Evolutionary conservation across 2,113 vertebrate species (phyloP).

Genomic region (Paramormyrops kingsleyae): DNA sequence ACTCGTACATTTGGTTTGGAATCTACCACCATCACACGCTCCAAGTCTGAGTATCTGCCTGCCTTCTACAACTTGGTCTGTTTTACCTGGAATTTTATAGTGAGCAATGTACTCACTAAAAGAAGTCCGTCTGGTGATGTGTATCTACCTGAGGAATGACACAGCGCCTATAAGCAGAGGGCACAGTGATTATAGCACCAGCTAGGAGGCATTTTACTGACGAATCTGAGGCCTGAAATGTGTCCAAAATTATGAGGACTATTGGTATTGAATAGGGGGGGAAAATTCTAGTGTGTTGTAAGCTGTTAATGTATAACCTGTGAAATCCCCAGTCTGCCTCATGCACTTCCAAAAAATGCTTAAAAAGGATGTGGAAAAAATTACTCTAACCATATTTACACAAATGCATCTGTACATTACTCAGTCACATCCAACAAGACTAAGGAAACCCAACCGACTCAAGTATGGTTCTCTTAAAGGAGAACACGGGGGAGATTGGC

Average conservation of each 20-base stretch:
- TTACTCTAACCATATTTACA: conserved; percentile 12
- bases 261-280: conserved; percentile 15
- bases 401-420: conserved; percentile 6
- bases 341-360: conserved; percentile 9
- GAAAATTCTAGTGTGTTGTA: background rate
- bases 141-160: background rate
- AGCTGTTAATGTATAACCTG: background rate
- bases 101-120: background rate
- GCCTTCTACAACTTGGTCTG: background rate
- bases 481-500: background rate
- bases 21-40: background rate
- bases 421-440: background rate
- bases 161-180: background rate
- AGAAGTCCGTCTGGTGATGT: background rate
- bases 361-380: conserved; percentile 10
- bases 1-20: background rate
- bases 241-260: background rate
- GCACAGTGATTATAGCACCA: conserved; percentile 30
- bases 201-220: conserved; percentile 9
- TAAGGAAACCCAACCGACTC: background rate
- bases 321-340: background rate
- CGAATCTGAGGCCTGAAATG: background rate
- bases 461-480: background rate
- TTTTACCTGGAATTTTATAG: background rate
- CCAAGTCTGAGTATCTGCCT: background rate